Evolutionary conservation across 2,113 vertebrate species (phyloP).

Genomic region (Hippotragus niger): DNA sequence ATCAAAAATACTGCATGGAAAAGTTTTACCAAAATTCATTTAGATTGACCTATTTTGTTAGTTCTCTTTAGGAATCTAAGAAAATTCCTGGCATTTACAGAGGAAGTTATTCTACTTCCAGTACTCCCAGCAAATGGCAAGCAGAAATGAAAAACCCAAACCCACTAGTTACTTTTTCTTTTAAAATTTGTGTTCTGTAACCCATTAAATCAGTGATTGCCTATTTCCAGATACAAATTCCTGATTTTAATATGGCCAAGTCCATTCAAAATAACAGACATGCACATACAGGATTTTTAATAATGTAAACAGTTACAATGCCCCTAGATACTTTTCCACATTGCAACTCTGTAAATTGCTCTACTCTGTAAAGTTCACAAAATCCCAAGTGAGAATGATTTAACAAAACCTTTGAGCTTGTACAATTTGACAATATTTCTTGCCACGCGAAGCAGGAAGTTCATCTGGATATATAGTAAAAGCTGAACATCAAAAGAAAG

Average conservation of each 20-base stretch:
- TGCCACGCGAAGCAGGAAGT: conserved; percentile 32
- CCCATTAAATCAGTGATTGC: neutral
- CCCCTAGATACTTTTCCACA: neutral
- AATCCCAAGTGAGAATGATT: conserved; percentile 34
- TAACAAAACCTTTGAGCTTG: conserved; percentile 50
- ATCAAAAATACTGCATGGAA: conserved; percentile 50
- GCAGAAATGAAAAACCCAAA: conserved; percentile 37
- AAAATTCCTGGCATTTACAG: neutral
- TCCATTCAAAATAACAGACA: neutral
- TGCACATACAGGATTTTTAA: neutral
- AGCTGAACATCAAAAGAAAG: conserved; percentile 78
- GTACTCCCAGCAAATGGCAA: conserved; percentile 35
- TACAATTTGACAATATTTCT: conserved; percentile 60
- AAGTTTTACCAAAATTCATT: conserved; percentile 49
- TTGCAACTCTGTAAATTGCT: neutral
- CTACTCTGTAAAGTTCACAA: conserved; percentile 28
- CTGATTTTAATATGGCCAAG: neutral
- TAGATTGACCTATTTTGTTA: conserved; percentile 57
- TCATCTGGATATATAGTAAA: conserved; percentile 57
- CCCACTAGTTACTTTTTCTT: neutral
- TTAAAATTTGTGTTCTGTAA: neutral
- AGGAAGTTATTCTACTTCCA: neutral
- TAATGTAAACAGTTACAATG: neutral
- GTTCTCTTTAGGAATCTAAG: conserved; percentile 14
- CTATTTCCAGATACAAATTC: conserved; percentile 20